A percentile compares a stretch with the other conserved stretches of the same genome.
phyloP scores from a whole-genome alignment of 2,888 invertebrate species.

The Nebria salina region DNA sequence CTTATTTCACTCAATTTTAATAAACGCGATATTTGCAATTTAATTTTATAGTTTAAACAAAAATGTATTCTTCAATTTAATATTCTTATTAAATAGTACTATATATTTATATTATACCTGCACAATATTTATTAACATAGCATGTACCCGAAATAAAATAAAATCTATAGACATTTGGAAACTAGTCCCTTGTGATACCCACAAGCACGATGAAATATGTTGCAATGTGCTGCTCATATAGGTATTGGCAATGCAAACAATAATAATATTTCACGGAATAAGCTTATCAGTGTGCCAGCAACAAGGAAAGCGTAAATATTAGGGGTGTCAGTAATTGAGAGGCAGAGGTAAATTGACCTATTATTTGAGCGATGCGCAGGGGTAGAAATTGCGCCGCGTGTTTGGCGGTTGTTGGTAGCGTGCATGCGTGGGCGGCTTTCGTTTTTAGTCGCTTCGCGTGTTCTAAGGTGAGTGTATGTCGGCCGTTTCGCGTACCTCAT shows the following conservation, averaged over 20 bases:
- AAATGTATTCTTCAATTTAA: too few species aligned
- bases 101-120: too few species aligned
- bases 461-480: constrained; percentile 5
- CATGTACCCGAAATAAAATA: too few species aligned
- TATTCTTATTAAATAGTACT: too few species aligned
- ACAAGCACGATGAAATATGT: too few species aligned
- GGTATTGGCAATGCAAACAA: not conserved
- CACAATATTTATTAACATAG: too few species aligned
- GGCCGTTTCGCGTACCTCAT: not conserved
- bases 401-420: not conserved
- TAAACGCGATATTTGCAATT: too few species aligned
- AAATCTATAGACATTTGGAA: too few species aligned
- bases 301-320: constrained; percentile 24
- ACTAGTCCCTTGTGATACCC: too few species aligned
- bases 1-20: too few species aligned
- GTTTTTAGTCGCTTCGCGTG: constrained; percentile 20
- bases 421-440: not conserved
- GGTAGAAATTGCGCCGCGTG: not conserved
- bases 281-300: constrained; percentile 27
- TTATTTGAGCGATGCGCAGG: constrained; percentile 23
- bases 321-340: constrained; percentile 41
- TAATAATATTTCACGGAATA: constrained; percentile 32
- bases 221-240: too few species aligned
- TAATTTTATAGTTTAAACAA: too few species aligned
- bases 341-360: constrained; percentile 41